Evolutionary conservation across 2,797 vertebrate species (phyloP).

Genomic region (Coluber constrictor): DNA sequence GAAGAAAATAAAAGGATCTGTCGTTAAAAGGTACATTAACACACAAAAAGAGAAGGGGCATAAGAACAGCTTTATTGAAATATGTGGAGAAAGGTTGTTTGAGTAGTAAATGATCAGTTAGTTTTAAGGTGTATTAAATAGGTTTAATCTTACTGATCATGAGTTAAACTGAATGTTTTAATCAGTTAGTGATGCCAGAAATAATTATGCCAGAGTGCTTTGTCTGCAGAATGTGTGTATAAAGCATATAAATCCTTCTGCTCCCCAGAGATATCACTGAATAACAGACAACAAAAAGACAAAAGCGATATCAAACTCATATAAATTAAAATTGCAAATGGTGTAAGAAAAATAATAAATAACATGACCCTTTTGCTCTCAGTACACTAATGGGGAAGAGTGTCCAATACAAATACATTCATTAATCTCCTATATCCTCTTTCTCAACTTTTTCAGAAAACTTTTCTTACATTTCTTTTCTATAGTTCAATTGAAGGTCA

Average conservation of each 20-base stretch:
- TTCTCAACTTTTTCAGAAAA: constrained; percentile 84
- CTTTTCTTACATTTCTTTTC: constrained; percentile 84
- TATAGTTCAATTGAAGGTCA: constrained; percentile 87
- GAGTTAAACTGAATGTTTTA: constrained; percentile 90
- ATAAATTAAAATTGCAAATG: constrained; percentile 97
- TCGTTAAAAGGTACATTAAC: constrained; percentile 81
- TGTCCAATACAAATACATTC: constrained; percentile 88
- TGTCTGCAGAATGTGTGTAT: constrained; percentile 89
- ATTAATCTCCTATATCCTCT: constrained; percentile 83
- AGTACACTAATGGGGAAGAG: constrained; percentile 75
- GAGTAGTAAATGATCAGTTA: constrained; percentile 77
- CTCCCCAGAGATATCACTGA: constrained; percentile 86
- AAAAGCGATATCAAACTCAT: constrained; percentile 92
- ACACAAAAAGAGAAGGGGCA: constrained; percentile 62
- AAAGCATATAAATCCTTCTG: constrained; percentile 90
- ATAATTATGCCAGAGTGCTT: constrained; percentile 92
- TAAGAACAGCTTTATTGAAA: constrained; percentile 70
- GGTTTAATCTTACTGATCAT: constrained; percentile 88
- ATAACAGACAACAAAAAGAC: constrained; percentile 88
- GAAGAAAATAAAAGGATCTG: constrained; percentile 77
- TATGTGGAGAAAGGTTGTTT: constrained; percentile 69
- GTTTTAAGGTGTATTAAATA: constrained; percentile 84
- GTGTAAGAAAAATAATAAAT: constrained; percentile 94
- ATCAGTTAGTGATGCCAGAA: constrained; percentile 83
- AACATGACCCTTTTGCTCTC: constrained; percentile 84